These are phyloP conservation scores for Corvus hawaiiensis DNA, from an alignment of 2,113 vertebrate genomes.

Conservation along the genomic window DNA sequence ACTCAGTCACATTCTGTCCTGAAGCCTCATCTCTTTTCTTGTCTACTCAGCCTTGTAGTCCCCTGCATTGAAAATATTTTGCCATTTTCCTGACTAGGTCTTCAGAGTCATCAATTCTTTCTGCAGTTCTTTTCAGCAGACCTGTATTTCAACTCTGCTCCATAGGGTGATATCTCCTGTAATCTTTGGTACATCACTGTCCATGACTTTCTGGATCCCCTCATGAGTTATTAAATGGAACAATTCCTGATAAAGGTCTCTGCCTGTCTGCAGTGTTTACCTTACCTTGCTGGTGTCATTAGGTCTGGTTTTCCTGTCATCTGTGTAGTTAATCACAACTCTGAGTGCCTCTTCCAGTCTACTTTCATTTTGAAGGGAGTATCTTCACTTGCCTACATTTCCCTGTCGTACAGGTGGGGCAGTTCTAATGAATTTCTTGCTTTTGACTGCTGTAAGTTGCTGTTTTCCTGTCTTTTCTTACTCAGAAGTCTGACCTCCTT, in stretches of 20 bases:
- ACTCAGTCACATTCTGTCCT: accelerated
- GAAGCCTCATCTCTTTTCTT: background rate
- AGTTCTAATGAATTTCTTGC: background rate
- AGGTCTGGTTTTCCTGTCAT: accelerated
- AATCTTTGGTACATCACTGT: accelerated
- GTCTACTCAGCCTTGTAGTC: accelerated
- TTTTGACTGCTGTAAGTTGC: background rate
- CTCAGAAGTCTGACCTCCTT: background rate
- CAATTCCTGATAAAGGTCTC: accelerated
- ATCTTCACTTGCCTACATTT: background rate
- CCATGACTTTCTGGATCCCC: accelerated
- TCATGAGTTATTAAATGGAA: background rate
- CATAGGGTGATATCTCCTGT: accelerated
- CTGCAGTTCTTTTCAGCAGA: background rate
- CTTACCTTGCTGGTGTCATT: background rate
- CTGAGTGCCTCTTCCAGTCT: background rate
- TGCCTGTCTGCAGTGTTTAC: accelerated
- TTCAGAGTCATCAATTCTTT: background rate
- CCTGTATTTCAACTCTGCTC: background rate
- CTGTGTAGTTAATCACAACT: background rate
- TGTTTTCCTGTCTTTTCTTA: background rate
- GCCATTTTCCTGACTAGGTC: accelerated
- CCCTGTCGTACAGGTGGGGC: background rate
- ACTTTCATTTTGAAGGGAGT: background rate
- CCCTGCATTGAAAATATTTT: background rate